phyloP scores from a whole-genome alignment of 2,888 invertebrate genomes.

The Didymodactylos carnosus region DNA sequence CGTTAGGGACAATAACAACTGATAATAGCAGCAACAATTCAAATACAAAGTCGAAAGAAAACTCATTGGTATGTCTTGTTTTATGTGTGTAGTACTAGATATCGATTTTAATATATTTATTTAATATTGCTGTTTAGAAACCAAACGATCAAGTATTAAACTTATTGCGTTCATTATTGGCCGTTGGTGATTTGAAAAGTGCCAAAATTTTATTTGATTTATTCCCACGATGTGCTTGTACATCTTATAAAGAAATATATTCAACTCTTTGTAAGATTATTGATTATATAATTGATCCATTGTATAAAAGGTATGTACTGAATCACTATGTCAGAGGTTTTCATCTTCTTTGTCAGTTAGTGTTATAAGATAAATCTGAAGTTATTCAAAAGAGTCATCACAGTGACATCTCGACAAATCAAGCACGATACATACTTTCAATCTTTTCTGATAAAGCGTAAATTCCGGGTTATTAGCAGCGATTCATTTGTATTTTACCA shows the following conservation, averaged over 20 bases:
- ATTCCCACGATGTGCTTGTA: constrained; percentile 48
- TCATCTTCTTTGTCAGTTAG: too few relatives aligned
- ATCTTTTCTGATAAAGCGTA: neutral
- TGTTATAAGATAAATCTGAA: neutral
- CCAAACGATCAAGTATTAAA: constrained; percentile 70
- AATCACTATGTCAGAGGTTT: too few relatives aligned
- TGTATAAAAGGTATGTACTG: constrained; percentile 1
- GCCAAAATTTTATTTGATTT: constrained; percentile 57
- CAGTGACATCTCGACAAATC: too few relatives aligned
- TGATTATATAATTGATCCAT: neutral
- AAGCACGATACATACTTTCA: too few relatives aligned
- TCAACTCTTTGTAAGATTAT: neutral
- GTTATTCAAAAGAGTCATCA: too few relatives aligned
- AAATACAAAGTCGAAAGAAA: neutral
- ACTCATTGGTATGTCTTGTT: neutral
- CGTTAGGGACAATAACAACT: neutral
- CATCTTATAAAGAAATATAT: neutral
- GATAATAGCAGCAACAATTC: neutral
- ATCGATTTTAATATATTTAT: neutral
- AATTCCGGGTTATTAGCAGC: neutral
- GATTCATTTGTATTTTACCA: too few relatives aligned
- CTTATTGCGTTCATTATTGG: constrained; percentile 64
- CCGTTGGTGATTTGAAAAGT: constrained; percentile 71
- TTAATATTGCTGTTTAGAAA: neutral
- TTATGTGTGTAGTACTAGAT: neutral